Percentiles rank a stretch among this genome's conserved stretches.
Evolutionary conservation across 1,140 invertebrate genomes (phyloP).

Genomic region (Daktulosphaira vitifoliae): DNA sequence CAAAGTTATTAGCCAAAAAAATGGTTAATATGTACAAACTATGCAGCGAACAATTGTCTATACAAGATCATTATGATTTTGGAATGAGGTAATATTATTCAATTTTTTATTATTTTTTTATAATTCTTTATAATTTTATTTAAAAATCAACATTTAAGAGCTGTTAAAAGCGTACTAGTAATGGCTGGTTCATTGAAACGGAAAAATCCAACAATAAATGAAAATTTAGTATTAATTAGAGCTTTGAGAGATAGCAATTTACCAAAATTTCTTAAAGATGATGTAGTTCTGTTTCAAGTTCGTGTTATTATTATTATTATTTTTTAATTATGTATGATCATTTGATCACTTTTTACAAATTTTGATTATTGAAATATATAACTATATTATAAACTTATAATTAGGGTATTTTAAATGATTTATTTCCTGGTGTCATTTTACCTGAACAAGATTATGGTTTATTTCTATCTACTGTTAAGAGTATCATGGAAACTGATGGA

Average conservation of each 20-base stretch:
- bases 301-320: slow-evolving; percentile 1
- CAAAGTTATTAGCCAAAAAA: slow-evolving; percentile 73
- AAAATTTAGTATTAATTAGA: slow-evolving; percentile 68
- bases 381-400: too few species aligned
- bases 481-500: slow-evolving; percentile 47
- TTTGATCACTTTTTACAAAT: too few species aligned
- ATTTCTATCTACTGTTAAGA: slow-evolving; percentile 49
- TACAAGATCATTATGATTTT: slow-evolving; percentile 90
- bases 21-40: slow-evolving; percentile 89
- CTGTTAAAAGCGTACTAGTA: slow-evolving; percentile 58
- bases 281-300: slow-evolving; percentile 65
- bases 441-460: slow-evolving; percentile 68
- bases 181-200: slow-evolving; percentile 84
- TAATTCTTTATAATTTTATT: too few species aligned
- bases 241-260: slow-evolving; percentile 85
- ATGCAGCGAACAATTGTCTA: slow-evolving; percentile 83
- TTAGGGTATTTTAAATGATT: slow-evolving; percentile 76
- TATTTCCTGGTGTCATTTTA: slow-evolving; percentile 75
- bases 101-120: too few species aligned
- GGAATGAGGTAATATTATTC: slow-evolving; percentile 54
- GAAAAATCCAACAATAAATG: slow-evolving; percentile 68
- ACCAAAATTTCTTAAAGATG: slow-evolving; percentile 81
- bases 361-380: too few species aligned
- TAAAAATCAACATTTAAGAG: slow-evolving; percentile 37
- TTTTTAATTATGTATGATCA: slow-evolving; percentile 13